A percentile compares a stretch with the other conserved stretches of the same genome.
Evolutionary conservation across 2,888 invertebrate species (phyloP).

Genomic region (Brachycybe producta): DNA sequence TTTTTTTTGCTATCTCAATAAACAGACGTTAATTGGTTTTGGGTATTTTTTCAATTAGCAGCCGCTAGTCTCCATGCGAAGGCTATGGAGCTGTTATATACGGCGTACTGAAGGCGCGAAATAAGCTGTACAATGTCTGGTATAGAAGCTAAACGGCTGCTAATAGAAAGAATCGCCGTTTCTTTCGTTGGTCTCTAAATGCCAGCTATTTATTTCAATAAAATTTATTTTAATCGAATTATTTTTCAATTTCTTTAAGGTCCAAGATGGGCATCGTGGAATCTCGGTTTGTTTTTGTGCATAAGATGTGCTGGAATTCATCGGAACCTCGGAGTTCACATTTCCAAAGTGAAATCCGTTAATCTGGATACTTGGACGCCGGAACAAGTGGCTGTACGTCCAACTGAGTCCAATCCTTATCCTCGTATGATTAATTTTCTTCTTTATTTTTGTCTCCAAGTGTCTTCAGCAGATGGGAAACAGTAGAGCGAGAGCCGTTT

Average conservation of each 20-base stretch:
- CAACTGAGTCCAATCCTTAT: background rate
- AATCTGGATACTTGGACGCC: conserved; percentile 97
- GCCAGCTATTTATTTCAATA: too few species aligned
- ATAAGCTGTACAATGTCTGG: too few species aligned
- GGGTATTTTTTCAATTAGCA: too few species aligned
- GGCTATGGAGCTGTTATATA: too few species aligned
- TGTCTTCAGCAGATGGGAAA: conserved; percentile 95
- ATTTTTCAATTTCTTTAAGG: conserved; percentile 43
- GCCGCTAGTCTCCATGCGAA: too few species aligned
- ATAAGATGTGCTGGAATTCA: conserved; percentile 98
- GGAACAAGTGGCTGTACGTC: conserved; percentile 76
- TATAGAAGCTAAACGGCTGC: too few species aligned
- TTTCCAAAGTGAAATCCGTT: conserved; percentile 96
- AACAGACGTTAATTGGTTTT: too few species aligned
- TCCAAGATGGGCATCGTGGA: conserved; percentile 99
- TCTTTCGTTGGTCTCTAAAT: too few species aligned
- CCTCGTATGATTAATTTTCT: background rate
- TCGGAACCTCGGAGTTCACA: conserved; percentile 94
- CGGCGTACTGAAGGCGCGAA: too few species aligned
- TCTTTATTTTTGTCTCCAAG: conserved; percentile 38
- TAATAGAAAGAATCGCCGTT: too few species aligned
- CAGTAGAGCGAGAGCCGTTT: conserved; percentile 87
- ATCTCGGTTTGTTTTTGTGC: conserved; percentile 93
- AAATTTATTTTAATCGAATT: too few species aligned
- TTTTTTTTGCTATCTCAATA: too few species aligned